phyloP scores from a whole-genome alignment of 2,797 vertebrate species.

The Catharus ustulatus region DNA sequence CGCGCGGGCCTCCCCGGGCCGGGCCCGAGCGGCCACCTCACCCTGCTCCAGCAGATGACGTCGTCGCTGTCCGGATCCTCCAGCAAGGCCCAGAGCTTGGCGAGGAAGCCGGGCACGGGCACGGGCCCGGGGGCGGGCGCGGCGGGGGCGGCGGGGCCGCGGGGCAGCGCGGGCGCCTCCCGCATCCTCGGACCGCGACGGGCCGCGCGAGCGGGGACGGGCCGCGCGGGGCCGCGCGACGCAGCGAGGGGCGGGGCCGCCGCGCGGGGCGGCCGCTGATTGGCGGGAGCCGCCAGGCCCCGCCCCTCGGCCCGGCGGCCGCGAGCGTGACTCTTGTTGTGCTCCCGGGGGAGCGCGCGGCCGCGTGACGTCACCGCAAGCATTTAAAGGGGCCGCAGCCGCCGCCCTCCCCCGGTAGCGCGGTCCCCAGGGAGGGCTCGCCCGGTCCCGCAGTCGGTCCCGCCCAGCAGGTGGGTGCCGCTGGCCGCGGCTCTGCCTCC shows the following conservation, averaged over 20 bases:
- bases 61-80: constrained; percentile 53
- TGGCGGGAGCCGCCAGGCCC: too few relatives aligned
- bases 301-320: background rate
- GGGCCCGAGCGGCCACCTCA: constrained; percentile 12
- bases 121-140: background rate
- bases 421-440: background rate
- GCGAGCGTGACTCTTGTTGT: background rate
- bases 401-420: too few relatives aligned
- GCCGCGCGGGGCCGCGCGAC: too few relatives aligned
- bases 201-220: background rate
- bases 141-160: background rate
- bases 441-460: too few relatives aligned
- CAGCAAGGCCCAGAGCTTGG: constrained; percentile 71
- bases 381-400: background rate
- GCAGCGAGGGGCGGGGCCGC: too few relatives aligned
- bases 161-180: background rate
- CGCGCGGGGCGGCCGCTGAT: too few relatives aligned
- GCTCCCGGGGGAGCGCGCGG: background rate
- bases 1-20: background rate
- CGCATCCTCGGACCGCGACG: background rate
- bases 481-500: background rate
- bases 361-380: background rate
- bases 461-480: background rate
- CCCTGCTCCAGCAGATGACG: constrained; percentile 71
- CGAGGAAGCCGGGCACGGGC: constrained; percentile 54